phyloP scores from a whole-genome alignment of 2,888 invertebrate species.

The Noctua comes region DNA sequence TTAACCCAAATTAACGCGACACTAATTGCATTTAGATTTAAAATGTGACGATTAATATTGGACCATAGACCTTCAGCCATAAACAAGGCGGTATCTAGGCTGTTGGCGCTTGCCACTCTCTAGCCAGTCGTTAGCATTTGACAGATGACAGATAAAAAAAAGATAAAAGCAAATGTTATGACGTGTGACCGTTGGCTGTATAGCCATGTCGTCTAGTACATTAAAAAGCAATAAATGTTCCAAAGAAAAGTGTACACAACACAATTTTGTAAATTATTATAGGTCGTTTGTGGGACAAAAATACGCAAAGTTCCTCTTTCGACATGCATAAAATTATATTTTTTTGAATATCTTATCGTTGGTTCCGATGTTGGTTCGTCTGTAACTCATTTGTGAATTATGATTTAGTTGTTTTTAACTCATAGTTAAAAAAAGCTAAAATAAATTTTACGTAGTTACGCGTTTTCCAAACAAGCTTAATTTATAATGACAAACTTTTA shows the following conservation, averaged over 20 bases:
- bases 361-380: conserved; percentile 30
- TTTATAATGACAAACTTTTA: conserved; percentile 14
- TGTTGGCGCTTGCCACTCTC: conserved; percentile 76
- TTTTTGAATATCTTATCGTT: conserved; percentile 32
- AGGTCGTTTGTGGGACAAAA: conserved; percentile 69
- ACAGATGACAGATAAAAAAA: conserved; percentile 79
- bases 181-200: conserved; percentile 78
- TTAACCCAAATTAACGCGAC: conserved; percentile 54
- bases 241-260: conserved; percentile 69
- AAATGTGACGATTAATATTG: conserved; percentile 60
- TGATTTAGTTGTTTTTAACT: conserved; percentile 39
- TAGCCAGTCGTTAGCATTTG: conserved; percentile 75
- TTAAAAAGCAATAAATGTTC: conserved; percentile 85
- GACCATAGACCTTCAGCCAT: conserved; percentile 54
- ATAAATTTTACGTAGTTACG: conserved; percentile 15
- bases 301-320: conserved; percentile 64
- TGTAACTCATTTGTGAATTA: conserved; percentile 36
- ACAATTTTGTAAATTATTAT: conserved; percentile 77
- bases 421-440: conserved; percentile 35
- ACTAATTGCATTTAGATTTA: conserved; percentile 55
- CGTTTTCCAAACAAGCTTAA: conserved; percentile 1
- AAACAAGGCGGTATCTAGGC: conserved; percentile 62
- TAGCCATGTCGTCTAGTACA: conserved; percentile 81
- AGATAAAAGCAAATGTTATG: conserved; percentile 82
- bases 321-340: conserved; percentile 57